Percentiles rank a stretch among this genome's conserved stretches.
phyloP scores from a whole-genome alignment of 2,888 invertebrate genomes.

The Morpho helenor region DNA sequence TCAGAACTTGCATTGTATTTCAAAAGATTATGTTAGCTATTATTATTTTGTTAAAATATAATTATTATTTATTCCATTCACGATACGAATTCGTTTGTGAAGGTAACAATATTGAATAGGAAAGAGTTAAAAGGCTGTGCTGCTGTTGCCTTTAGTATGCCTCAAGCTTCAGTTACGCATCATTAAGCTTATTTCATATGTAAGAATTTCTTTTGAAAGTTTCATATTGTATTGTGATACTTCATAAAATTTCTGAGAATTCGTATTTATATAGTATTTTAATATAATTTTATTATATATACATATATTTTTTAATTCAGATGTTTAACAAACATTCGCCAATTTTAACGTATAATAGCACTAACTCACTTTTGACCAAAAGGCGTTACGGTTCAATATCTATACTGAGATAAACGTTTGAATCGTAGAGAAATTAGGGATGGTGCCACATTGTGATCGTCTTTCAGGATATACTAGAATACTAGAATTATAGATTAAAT shows the following conservation, averaged over 20 bases:
- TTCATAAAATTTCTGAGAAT: too few relatives aligned
- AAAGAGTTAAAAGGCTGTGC: conserved; percentile 65
- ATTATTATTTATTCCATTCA: conserved; percentile 63
- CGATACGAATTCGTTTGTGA: conserved; percentile 63
- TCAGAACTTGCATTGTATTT: too few relatives aligned
- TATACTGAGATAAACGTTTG: conserved; percentile 58
- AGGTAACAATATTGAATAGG: conserved; percentile 71
- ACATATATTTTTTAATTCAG: too few relatives aligned
- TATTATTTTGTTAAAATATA: conserved; percentile 14
- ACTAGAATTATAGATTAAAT: conserved; percentile 44
- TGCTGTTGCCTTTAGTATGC: conserved; percentile 39
- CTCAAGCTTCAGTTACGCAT: conserved; percentile 35
- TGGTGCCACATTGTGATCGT: conserved; percentile 45
- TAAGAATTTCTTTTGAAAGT: conserved; percentile 13
- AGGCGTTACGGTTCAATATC: not conserved
- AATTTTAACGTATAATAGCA: too few relatives aligned
- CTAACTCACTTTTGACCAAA: too few relatives aligned
- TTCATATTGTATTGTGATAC: too few relatives aligned
- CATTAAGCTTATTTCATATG: conserved; percentile 38
- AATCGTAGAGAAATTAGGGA: conserved; percentile 76
- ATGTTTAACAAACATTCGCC: too few relatives aligned
- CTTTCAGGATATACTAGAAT: conserved; percentile 75
- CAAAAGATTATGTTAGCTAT: too few relatives aligned
- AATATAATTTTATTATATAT: too few relatives aligned
- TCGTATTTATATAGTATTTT: too few relatives aligned